Conservation (phyloP, 2,113 vertebrate species). For the Riparia riparia region DNA sequence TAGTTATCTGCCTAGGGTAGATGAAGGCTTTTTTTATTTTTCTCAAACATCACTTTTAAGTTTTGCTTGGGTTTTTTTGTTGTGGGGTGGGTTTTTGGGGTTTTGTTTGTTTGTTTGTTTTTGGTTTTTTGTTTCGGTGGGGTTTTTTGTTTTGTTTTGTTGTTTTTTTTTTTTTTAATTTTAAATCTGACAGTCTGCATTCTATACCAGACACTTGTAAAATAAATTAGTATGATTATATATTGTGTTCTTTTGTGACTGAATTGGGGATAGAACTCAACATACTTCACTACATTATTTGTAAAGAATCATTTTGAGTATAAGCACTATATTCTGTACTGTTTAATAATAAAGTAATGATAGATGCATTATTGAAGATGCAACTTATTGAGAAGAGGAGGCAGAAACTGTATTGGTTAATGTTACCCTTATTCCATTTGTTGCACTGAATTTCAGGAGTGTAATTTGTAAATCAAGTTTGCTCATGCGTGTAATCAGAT, state of each 20-base stretch:
- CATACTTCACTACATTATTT: conserved; percentile 46
- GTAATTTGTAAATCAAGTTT: conserved; percentile 56
- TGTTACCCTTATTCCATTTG: conserved; percentile 36
- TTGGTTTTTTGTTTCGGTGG: no score
- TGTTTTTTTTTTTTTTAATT: neutral
- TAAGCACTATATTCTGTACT: conserved; percentile 55
- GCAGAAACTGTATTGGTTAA: conserved; percentile 41
- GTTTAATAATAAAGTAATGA: conserved; percentile 36
- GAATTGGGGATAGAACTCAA: conserved; percentile 55
- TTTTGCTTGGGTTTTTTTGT: neutral
- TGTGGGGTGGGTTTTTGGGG: no score
- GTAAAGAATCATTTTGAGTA: conserved; percentile 39
- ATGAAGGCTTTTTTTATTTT: conserved; percentile 31
- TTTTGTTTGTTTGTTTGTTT: no score
- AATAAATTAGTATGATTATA: conserved; percentile 35
- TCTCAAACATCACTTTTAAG: neutral
- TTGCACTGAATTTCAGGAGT: conserved; percentile 74
- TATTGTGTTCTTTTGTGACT: conserved; percentile 38
- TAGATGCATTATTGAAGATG: conserved; percentile 45
- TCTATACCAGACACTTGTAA: conserved; percentile 43
- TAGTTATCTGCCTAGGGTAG: conserved; percentile 13
- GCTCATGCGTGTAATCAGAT: conserved; percentile 45
- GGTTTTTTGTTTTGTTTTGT: no score
- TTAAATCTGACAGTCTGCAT: neutral
- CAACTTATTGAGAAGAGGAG: conserved; percentile 36